phyloP scores from a whole-genome alignment of 2,888 invertebrate species.

The Caenorhabditis becei region DNA sequence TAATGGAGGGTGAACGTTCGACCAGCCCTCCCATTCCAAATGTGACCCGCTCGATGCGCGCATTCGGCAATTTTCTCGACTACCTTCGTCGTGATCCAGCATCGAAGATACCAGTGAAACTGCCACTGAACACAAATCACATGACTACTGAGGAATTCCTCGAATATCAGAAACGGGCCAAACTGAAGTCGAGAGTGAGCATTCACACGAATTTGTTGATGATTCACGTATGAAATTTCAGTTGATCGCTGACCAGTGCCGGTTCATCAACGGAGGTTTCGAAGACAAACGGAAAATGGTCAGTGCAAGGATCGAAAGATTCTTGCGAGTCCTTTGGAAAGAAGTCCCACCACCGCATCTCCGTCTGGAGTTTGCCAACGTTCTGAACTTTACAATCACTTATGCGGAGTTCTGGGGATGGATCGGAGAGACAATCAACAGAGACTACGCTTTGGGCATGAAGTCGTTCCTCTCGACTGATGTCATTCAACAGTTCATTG shows the following conservation, averaged over 20 bases:
- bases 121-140: neutral
- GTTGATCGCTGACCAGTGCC: neutral
- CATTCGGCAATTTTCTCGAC: neutral
- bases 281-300: neutral
- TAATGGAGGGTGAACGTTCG: too few species aligned
- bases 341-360: slow-evolving; percentile 14
- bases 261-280: neutral
- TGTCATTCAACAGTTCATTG: slow-evolving; percentile 10
- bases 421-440: slow-evolving; percentile 1
- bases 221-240: neutral
- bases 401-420: slow-evolving; percentile 13
- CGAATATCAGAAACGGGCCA: neutral
- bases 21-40: too few species aligned
- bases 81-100: neutral
- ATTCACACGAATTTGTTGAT: neutral
- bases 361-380: slow-evolving; percentile 24
- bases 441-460: neutral
- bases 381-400: slow-evolving; percentile 4
- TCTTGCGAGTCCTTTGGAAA: neutral
- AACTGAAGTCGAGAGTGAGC: neutral
- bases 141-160: neutral
- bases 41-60: too few species aligned
- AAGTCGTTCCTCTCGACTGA: neutral
- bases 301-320: neutral
- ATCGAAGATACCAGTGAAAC: neutral